Conservation (phyloP, 2,113 vertebrate genomes). For the Cinclus cinclus region DNA sequence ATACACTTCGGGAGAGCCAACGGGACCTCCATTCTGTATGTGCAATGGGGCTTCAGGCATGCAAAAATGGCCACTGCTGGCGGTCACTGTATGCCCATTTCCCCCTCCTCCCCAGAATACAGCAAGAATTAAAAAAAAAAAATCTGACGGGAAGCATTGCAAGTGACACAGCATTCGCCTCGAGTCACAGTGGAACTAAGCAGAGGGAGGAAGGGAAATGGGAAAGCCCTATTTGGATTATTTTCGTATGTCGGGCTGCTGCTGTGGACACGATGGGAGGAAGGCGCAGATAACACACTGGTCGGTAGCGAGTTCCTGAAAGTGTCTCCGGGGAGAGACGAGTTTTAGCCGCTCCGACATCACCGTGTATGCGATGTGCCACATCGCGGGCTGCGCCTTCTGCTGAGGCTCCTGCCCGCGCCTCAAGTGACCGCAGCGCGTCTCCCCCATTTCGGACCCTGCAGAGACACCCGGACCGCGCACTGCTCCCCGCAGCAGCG, state of each 20-base stretch:
- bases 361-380: fast-evolving
- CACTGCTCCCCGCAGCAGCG: fast-evolving
- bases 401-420: not conserved
- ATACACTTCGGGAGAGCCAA: not conserved
- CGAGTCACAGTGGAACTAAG: not conserved
- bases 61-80: not conserved
- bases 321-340: not conserved
- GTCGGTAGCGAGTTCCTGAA: fast-evolving
- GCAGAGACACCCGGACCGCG: fast-evolving
- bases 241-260: not conserved
- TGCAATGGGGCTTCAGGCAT: not conserved
- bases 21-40: not conserved
- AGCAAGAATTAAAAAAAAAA: not conserved
- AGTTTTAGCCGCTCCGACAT: not conserved
- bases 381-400: not conserved
- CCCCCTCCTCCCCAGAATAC: not conserved
- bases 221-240: not conserved
- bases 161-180: not conserved
- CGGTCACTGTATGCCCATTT: not conserved
- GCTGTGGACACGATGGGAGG: not conserved
- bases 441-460: fast-evolving
- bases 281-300: no score
- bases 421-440: fast-evolving
- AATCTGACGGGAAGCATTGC: not conserved
- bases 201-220: not conserved